Conservation (phyloP, 2,888 invertebrate genomes). For the Deladenus siricidicola region DNA sequence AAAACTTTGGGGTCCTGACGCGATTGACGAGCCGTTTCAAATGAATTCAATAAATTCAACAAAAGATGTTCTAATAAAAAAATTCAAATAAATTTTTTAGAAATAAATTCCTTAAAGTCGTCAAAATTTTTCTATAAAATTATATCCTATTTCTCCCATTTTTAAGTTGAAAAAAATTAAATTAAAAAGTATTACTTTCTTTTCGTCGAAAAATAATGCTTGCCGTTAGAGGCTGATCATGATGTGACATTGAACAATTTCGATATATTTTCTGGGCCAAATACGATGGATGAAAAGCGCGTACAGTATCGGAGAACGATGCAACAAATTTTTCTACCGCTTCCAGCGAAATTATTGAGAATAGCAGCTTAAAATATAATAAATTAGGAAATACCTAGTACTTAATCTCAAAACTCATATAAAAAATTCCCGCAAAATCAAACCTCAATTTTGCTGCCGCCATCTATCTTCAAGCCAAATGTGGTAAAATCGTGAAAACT, state of each 20-base stretch:
- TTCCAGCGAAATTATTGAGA: slow-evolving; percentile 43
- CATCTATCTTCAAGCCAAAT: not conserved
- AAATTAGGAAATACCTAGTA: not conserved
- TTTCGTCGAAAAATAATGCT: not conserved
- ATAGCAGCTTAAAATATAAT: slow-evolving; percentile 28
- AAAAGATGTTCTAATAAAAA: no score
- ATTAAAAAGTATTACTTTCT: not conserved
- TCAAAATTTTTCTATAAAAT: no score
- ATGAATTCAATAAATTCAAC: no score
- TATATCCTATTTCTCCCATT: no score
- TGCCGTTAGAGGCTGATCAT: slow-evolving; percentile 40
- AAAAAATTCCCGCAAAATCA: no score
- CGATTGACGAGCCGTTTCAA: no score
- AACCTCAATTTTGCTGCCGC: not conserved
- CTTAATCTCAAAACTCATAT: no score
- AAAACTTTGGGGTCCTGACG: no score
- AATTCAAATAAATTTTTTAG: no score
- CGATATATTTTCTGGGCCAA: slow-evolving; percentile 40
- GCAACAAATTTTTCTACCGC: slow-evolving; percentile 30
- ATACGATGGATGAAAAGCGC: slow-evolving; percentile 35
- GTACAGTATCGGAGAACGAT: slow-evolving; percentile 18
- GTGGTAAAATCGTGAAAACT: not conserved
- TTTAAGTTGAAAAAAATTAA: no score
- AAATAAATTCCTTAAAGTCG: no score
- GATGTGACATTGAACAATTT: slow-evolving; percentile 33